Conservation (phyloP, 2,113 vertebrate genomes). For the Eptesicus fuscus region DNA sequence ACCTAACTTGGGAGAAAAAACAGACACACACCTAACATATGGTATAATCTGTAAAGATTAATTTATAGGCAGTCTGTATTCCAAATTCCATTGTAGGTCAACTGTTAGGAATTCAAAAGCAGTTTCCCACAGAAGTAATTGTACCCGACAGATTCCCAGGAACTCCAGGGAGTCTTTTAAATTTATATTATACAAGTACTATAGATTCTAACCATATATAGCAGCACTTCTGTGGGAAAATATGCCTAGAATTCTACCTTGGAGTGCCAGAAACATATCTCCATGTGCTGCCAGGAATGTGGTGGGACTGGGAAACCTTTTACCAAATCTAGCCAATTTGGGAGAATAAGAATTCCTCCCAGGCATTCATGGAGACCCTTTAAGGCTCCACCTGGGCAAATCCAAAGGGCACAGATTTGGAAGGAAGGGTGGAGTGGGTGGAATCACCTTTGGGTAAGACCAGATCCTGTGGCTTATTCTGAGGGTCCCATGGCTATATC, state of each 20-base stretch:
- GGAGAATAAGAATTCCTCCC: not conserved
- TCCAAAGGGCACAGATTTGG: not conserved
- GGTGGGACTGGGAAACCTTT: not conserved
- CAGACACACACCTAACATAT: not conserved
- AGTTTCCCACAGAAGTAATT: slow-evolving; percentile 26
- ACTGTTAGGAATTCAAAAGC: slow-evolving; percentile 31
- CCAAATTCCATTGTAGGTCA: slow-evolving; percentile 33
- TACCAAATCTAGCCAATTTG: not conserved
- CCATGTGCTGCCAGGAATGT: not conserved
- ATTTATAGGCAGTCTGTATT: slow-evolving; percentile 16
- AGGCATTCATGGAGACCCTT: not conserved
- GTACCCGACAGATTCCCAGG: not conserved
- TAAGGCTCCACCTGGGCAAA: not conserved
- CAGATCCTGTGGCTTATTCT: not conserved
- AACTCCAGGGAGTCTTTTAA: slow-evolving; percentile 24
- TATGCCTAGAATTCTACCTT: slow-evolving; percentile 32
- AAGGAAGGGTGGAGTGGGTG: not conserved
- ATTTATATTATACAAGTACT: not conserved
- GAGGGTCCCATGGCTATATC: not conserved
- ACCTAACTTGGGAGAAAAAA: not conserved
- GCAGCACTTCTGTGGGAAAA: slow-evolving; percentile 47
- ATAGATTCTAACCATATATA: slow-evolving; percentile 34
- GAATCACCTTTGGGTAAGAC: not conserved
- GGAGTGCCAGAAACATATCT: not conserved
- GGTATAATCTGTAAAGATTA: slow-evolving; percentile 5